Base-by-base conservation (phyloP, 2,797 vertebrate species). In the Paratrypauchen microcephalus region DNA sequence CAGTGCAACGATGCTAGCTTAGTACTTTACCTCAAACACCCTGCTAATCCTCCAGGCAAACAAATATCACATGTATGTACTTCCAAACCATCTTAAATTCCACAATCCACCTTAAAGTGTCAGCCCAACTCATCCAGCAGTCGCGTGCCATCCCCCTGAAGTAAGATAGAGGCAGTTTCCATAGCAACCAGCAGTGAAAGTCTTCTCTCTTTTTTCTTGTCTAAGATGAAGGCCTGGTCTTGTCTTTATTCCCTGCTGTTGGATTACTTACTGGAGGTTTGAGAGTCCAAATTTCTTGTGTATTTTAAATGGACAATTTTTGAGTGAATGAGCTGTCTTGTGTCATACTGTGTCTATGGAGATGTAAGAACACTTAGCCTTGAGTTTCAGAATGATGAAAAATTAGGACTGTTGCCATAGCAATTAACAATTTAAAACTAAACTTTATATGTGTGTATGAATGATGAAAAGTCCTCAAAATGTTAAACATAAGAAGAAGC, bases 151-250 rank as follows among this genome's bases (percentile, higher is more conserved):
- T 86, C 86, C 86, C 83, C 77, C 74, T 76, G 58, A 87, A 84
- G 79, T 81, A 73, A 87, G 83, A 80, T 77, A 86, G 85, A 91
- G 83, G 88, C 91, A 89, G 93, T 94, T 94, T 91, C 93, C 91
- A 94, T 94, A 91, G 92, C 82, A 93, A 94, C 93, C 83, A 88
- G 76, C 85, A 89, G 86, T 91, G 87, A 82, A 92, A 88, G 85
- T 90, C 76, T 90, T 82, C 87, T 87, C 52, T 54, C 52, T 86
- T 59, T 83, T 84, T 65, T 18, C 81, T 78, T 8, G 72, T 81
- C 77, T 77, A 72, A 89, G 84, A 86, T 83, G 74, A 89, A 84
- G 82, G 85, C 85, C 85, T 85, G 85, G 86, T 92, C 87, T 88
- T 89, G 85, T 86, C 86, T 89, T 84, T 82, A 83, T 92, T 87